Evolutionary conservation across 2,113 vertebrate genomes (phyloP).

Genomic region (Lepus timidus): DNA sequence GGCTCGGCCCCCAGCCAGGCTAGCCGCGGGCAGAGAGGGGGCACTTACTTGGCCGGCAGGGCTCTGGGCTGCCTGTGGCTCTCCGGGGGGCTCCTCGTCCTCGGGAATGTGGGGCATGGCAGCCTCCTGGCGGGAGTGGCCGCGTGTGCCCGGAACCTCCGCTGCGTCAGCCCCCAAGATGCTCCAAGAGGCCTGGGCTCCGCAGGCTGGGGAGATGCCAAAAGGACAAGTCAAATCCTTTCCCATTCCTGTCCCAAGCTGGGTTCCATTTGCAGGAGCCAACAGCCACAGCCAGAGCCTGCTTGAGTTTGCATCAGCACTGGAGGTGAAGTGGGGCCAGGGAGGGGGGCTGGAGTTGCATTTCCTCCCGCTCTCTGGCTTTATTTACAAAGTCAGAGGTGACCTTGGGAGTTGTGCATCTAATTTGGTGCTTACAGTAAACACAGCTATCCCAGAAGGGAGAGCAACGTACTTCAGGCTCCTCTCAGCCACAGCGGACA

Average conservation of each 20-base stretch:
- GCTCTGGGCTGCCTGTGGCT: constrained; percentile 86
- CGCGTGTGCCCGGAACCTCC: constrained; percentile 79
- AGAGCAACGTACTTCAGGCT: constrained; percentile 21
- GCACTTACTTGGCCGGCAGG: constrained; percentile 81
- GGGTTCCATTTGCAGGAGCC: constrained; percentile 68
- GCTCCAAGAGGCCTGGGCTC: constrained; percentile 83
- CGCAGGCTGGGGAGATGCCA: constrained; percentile 85
- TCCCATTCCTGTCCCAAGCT: constrained; percentile 78
- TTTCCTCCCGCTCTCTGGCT: constrained; percentile 69
- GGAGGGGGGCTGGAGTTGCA: constrained; percentile 65
- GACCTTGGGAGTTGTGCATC: constrained; percentile 69
- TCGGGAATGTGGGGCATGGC: constrained; percentile 96
- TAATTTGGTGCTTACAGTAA: constrained; percentile 76
- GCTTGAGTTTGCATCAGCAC: constrained; percentile 81
- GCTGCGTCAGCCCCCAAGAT: constrained; percentile 81
- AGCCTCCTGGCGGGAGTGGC: constrained; percentile 80
- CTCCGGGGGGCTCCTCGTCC: constrained; percentile 94
- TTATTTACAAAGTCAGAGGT: constrained; percentile 71
- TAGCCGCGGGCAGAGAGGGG: constrained; percentile 64
- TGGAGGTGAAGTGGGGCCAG: constrained; percentile 74
- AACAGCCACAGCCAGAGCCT: constrained; percentile 40
- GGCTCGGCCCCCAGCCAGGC: constrained; percentile 56
- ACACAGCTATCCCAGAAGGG: constrained; percentile 77
- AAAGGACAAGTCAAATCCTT: constrained; percentile 87
- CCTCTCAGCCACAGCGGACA: background rate